A percentile compares a stretch with the other conserved stretches of the same genome.
These are phyloP conservation scores for Falco peregrinus DNA, from an alignment of 2,797 vertebrate species.

Conservation along the genomic window DNA sequence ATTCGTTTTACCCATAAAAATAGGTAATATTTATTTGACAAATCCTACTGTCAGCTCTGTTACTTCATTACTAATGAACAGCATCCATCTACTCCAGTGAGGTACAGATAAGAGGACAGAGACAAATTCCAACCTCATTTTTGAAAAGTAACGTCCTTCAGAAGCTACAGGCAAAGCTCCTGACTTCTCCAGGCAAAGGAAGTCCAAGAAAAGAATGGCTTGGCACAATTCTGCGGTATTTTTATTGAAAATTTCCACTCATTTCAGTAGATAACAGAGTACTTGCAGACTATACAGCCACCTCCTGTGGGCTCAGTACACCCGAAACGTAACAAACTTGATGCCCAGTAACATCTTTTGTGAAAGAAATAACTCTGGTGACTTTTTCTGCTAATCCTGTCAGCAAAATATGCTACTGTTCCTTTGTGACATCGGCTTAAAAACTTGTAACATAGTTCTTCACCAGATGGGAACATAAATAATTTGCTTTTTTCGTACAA, in stretches of 20 bases:
- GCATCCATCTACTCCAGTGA: fast-evolving
- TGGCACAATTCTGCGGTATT: neutral
- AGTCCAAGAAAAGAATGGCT: neutral
- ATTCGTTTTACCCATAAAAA: neutral
- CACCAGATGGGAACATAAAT: neutral
- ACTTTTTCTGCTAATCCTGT: neutral
- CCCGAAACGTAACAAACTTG: neutral
- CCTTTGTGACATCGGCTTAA: neutral
- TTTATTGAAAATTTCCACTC: neutral
- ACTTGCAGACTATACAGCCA: neutral
- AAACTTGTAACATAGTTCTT: neutral
- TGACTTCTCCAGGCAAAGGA: neutral
- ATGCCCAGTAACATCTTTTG: fast-evolving
- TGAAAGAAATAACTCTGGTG: neutral
- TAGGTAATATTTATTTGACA: neutral
- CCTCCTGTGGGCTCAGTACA: neutral
- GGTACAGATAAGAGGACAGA: neutral
- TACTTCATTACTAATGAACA: neutral
- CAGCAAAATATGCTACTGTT: neutral
- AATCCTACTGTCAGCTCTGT: neutral
- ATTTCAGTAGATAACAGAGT: neutral
- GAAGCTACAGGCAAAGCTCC: neutral
- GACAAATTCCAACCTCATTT: neutral
- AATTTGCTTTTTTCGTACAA: neutral
- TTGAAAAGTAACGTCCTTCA: neutral